These are phyloP conservation scores for Anaspis maculata DNA, from an alignment of 2,888 invertebrate genomes.

Conservation along the genomic window DNA sequence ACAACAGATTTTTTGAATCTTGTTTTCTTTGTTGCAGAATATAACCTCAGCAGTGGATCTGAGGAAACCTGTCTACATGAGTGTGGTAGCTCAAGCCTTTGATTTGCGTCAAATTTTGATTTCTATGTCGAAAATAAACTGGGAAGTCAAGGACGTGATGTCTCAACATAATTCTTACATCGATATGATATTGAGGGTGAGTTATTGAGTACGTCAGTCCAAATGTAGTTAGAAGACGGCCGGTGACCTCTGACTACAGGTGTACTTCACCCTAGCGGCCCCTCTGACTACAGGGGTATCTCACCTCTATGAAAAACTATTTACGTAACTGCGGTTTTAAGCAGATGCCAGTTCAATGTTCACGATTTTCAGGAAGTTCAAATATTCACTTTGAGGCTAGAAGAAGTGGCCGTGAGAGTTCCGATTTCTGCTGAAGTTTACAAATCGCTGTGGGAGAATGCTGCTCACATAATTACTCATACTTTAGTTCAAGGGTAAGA, in stretches of 20 bases:
- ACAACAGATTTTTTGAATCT: too few relatives aligned
- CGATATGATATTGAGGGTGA: conserved; percentile 60
- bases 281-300: too few relatives aligned
- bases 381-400: conserved; percentile 69
- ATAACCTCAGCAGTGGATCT: conserved; percentile 65
- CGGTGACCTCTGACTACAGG: too few relatives aligned
- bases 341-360: too few relatives aligned
- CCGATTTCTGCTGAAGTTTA: conserved; percentile 62
- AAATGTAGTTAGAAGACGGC: too few relatives aligned
- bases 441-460: conserved; percentile 76
- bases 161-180: conserved; percentile 89
- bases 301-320: too few relatives aligned
- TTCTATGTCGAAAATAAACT: conserved; percentile 88
- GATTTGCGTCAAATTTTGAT: conserved; percentile 67
- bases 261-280: too few relatives aligned
- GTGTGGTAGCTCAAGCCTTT: conserved; percentile 71
- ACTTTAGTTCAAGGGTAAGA: conserved; percentile 85
- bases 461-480: conserved; percentile 77
- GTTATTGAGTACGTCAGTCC: too few relatives aligned
- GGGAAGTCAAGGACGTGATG: conserved; percentile 92
- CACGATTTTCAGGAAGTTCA: conserved; percentile 72
- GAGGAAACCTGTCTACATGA: conserved; percentile 78
- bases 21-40: too few relatives aligned
- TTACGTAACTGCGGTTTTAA: too few relatives aligned
- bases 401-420: conserved; percentile 61